Conservation (phyloP, 2,113 vertebrate genomes). For the Rhizomys pruinosus region DNA sequence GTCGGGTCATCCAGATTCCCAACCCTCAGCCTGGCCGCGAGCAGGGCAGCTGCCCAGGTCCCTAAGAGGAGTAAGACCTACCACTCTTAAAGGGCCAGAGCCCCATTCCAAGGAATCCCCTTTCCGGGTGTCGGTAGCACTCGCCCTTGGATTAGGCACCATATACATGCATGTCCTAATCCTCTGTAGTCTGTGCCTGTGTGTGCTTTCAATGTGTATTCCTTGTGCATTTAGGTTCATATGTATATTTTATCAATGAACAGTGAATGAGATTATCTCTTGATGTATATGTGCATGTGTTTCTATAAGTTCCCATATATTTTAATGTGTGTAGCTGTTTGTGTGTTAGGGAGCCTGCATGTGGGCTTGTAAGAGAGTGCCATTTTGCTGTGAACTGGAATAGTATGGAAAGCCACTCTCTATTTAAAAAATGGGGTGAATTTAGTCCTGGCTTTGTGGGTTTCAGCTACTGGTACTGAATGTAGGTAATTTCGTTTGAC, state of each 20-base stretch:
- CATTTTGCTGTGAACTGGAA: slow-evolving; percentile 65
- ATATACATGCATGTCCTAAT: slow-evolving; percentile 14
- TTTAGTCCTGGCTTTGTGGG: slow-evolving; percentile 36
- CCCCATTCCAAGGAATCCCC: background rate
- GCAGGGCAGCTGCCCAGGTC: background rate
- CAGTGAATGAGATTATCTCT: background rate
- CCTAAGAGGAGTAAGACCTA: background rate
- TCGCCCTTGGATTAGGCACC: background rate
- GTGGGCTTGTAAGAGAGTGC: slow-evolving; percentile 53
- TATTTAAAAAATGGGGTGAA: slow-evolving; percentile 51
- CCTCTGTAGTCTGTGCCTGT: background rate
- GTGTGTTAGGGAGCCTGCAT: slow-evolving; percentile 41
- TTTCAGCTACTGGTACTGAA: slow-evolving; percentile 47
- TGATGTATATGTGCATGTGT: slow-evolving; percentile 2
- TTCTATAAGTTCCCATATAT: slow-evolving; percentile 58
- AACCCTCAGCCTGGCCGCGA: background rate
- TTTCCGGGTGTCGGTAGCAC: no score
- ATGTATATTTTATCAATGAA: slow-evolving; percentile 41
- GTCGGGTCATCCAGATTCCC: background rate
- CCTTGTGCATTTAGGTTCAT: slow-evolving; percentile 1
- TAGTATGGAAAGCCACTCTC: background rate
- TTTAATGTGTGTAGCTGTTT: slow-evolving; percentile 63
- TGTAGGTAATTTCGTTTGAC: slow-evolving; percentile 27
- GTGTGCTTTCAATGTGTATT: slow-evolving; percentile 17
- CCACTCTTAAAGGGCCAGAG: slow-evolving; percentile 63